Evolutionary conservation across 2,113 vertebrate species (phyloP).

Genomic region (Pluvialis apricaria): DNA sequence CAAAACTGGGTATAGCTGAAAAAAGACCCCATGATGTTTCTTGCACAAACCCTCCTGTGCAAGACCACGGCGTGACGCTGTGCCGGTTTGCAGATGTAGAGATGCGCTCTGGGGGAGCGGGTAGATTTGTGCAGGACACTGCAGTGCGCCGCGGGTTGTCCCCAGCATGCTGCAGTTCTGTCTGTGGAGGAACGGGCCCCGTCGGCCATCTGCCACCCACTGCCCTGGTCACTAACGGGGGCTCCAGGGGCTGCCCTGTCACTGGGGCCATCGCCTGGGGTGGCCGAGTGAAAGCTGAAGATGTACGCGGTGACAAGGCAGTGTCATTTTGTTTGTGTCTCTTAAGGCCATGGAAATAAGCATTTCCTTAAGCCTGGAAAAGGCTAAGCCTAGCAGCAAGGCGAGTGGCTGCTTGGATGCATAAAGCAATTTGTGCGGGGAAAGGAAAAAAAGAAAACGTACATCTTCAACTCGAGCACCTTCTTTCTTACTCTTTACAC

Average conservation of each 20-base stretch:
- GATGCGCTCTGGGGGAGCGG: neutral
- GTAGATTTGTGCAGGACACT: accelerated
- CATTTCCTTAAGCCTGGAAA: neutral
- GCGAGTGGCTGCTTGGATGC: neutral
- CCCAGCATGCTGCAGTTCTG: accelerated
- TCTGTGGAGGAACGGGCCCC: neutral
- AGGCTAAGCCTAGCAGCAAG: neutral
- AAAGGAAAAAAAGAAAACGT: neutral
- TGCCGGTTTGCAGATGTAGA: accelerated
- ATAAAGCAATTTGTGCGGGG: neutral
- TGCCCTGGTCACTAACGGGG: neutral
- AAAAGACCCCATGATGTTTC: neutral
- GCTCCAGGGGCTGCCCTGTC: neutral
- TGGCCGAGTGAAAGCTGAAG: neutral
- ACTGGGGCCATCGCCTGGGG: neutral
- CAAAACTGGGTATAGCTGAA: neutral
- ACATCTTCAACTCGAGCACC: neutral
- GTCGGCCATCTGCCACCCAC: too few relatives aligned
- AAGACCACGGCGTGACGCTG: accelerated
- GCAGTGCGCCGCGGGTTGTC: accelerated
- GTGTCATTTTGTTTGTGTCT: neutral
- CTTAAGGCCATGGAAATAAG: neutral
- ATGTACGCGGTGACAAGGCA: accelerated
- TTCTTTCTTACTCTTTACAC: neutral
- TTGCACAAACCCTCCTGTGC: too few relatives aligned